These are phyloP conservation scores for Urophycis tenuis DNA, from an alignment of 2,797 vertebrate genomes.

Conservation along the genomic window DNA sequence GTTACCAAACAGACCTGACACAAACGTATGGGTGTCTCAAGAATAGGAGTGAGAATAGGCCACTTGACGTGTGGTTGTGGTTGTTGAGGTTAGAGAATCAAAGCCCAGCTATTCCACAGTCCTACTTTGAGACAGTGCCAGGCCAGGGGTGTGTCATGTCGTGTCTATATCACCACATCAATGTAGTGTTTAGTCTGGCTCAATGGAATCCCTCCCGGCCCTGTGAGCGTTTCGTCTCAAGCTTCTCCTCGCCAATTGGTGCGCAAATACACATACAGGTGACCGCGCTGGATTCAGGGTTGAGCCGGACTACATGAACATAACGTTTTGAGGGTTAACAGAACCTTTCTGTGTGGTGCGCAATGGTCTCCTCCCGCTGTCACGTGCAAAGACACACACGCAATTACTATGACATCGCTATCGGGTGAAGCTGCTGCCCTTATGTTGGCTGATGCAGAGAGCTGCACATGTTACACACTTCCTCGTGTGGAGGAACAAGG, in stretches of 20 bases:
- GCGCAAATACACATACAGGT: not conserved
- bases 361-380: not conserved
- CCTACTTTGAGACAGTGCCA: conserved; percentile 9
- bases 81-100: not conserved
- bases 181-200: conserved; percentile 1
- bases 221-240: not conserved
- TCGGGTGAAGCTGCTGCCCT: conserved; percentile 11
- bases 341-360: conserved; percentile 1
- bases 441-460: not conserved
- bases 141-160: not conserved
- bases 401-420: conserved; percentile 1
- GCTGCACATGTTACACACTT: not conserved
- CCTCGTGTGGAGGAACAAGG: not conserved
- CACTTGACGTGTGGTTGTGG: not conserved
- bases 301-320: not conserved
- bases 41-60: conserved; percentile 2
- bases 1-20: not conserved
- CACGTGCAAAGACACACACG: conserved; percentile 7
- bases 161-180: too few species aligned
- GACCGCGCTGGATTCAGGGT: not conserved
- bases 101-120: not conserved
- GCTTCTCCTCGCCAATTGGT: not conserved
- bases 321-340: conserved; percentile 1
- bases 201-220: not conserved
- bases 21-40: conserved; percentile 7